Percentiles rank a stretch among this genome's conserved stretches.
phyloP scores from a whole-genome alignment of 2,113 vertebrate genomes.

The Malurus melanocephalus region DNA sequence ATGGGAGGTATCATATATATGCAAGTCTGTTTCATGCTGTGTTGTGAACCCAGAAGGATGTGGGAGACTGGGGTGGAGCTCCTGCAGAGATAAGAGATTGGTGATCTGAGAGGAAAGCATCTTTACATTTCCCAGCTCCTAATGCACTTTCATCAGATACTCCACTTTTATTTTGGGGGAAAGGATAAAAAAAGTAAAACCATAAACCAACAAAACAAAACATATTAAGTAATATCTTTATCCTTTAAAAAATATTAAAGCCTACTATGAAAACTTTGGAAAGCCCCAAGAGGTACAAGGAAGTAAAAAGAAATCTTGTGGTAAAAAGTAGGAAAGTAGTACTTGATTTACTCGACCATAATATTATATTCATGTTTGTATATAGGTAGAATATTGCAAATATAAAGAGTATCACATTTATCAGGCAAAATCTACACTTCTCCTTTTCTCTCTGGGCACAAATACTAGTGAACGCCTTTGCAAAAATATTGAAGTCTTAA shows the following conservation, averaged over 20 bases:
- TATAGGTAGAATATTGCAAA: not conserved
- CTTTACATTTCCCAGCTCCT: not conserved
- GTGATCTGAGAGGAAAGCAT: not conserved
- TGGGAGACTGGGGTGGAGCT: not conserved
- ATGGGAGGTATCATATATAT: accelerated
- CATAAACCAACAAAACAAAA: not conserved
- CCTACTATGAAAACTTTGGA: not conserved
- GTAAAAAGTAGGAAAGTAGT: not conserved
- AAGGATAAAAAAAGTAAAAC: not conserved
- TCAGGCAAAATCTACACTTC: not conserved
- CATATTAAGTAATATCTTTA: not conserved
- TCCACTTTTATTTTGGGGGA: not conserved
- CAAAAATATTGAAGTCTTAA: not conserved
- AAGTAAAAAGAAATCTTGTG: not conserved
- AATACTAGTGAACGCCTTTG: not conserved
- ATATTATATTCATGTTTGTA: not conserved
- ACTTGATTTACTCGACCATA: not conserved
- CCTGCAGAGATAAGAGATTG: not conserved
- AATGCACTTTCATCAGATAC: not conserved
- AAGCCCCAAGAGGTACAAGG: not conserved
- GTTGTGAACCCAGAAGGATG: not conserved
- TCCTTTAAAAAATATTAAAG: not conserved
- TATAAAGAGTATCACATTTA: not conserved
- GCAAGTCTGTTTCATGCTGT: not conserved
- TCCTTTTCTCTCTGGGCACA: not conserved